Evolutionary conservation across 92 coral and sea anemone genomes (phyloP), one percentile per base, ranked within the genome.

Genomic region (Siderastrea radians): DNA sequence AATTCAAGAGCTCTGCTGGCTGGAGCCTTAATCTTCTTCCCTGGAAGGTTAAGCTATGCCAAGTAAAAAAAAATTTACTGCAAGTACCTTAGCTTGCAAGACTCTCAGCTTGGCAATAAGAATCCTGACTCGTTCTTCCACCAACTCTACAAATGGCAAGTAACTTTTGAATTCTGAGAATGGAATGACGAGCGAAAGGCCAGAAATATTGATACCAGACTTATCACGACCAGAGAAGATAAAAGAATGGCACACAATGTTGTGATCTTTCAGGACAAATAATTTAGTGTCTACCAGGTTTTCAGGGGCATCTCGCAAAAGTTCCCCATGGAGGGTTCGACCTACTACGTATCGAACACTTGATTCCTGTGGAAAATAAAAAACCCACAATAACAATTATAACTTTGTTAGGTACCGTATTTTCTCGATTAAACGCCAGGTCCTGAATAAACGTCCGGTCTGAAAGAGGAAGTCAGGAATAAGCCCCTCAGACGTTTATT

Each of bases 281-380:
- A 96, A 80, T 87, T 96, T 96, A 43, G 96, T 91, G 72, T 96
- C 99, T 6, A 95, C 95, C n/a, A 94, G 80, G 66, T 96, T 96
- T 77, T 91, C 96, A 64, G 99, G 98, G 38, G 94, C 94, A 91
- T 93, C 96, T 77, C 99, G 95, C 87, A 92, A 80, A 19, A 96
- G 92, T 78, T 96, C 99, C 26, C 99, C 99, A 89, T 95, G 92
- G 38, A 96, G 91, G 74, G 96, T 94, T 72, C 96, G 98, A 46
- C 96, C 92, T 68, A 96, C 98, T 13, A 96, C 95, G 75, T 96
- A 96, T 79, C 86, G 93, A 78, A 96, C 96, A 84, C 94, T 95
- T 69, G 82, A 75, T 77, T 95, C 99, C 75, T 86, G 90, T 26
- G 38, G 38, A 26, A 26, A 26, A 26, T 26, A 0, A 26, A 26